Evolutionary conservation across 2,888 invertebrate genomes (phyloP).

Genomic region (Volucella zonaria): DNA sequence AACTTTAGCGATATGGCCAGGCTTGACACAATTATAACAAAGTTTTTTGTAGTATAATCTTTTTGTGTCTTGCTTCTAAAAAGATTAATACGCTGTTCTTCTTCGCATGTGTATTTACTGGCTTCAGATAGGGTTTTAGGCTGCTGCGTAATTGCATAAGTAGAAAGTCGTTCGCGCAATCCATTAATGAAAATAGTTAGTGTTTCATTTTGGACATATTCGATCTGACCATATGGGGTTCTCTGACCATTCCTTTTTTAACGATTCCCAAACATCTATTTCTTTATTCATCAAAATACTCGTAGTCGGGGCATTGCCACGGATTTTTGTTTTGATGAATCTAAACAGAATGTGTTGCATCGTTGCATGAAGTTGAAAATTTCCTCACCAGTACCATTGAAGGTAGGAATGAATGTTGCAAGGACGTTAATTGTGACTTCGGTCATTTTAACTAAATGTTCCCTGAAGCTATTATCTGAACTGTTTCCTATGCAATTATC

Average conservation of each 20-base stretch:
- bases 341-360: background rate
- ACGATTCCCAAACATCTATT: background rate
- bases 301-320: background rate
- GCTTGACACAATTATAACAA: constrained; percentile 22
- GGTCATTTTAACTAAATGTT: background rate
- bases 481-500: background rate
- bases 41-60: no score
- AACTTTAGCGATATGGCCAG: constrained; percentile 23
- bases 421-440: constrained; percentile 1
- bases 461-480: background rate
- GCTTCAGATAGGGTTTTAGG: background rate
- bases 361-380: background rate
- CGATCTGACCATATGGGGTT: background rate
- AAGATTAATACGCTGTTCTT: no score
- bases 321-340: constrained; percentile 2
- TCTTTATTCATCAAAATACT: background rate
- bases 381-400: background rate
- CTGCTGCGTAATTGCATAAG: background rate
- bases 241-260: background rate
- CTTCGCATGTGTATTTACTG: constrained; percentile 10
- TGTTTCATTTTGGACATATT: constrained; percentile 24
- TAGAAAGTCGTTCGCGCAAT: constrained; percentile 16
- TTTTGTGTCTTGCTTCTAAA: no score
- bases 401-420: constrained; percentile 10
- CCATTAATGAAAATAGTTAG: constrained; percentile 23